Evolutionary conservation across 1,140 invertebrate genomes (phyloP), one percentile per base, ranked within the genome.

Genomic region (Polyergus mexicanus): DNA sequence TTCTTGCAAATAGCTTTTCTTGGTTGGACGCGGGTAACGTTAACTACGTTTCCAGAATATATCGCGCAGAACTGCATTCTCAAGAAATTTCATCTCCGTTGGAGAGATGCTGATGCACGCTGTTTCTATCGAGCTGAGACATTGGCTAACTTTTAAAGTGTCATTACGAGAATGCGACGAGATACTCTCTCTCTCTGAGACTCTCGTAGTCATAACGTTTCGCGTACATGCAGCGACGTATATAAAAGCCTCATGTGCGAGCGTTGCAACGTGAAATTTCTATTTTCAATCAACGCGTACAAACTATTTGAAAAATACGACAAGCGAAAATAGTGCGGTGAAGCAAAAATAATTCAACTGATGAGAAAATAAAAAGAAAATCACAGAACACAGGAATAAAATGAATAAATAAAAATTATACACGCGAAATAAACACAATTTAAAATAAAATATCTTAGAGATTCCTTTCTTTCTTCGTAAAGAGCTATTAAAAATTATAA

Each of bases 111-210:
- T 51, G 41, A 78, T 41, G 62, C 63, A 77, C 62, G 77, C 47
- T 51, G 38, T 77, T 51, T 85, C 83, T 68, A 78, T 78, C 62
- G 83, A 77, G 62, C 83, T 66, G 62, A 78, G 74, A 85, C 83
- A 85, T 66, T 85, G 83, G 83, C 35, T 85, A 85, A 85, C 74
- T 85, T 85, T 77, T 85, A 78, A 85, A 85, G 83, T 78, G 74
- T 85, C 74, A 69, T 85, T 85, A 85, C 83, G 83, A 38, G 38
- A 51, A 78, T 10, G 60, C 74, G 62, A 85, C 62, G 35, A 78
- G 74, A 22, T 77, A 77, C 5, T 51, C 47, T 66, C 60, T 76
- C 44, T 85, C 66, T 32, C 19, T 19, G n/a, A 22, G 28, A 35
- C 32, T 78, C 44, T 54, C 22, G 44, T 28, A 38, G 65, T 68